These are phyloP conservation scores for Rhynchotus rufescens DNA, from an alignment of 2,797 vertebrate species.

Conservation along the genomic window DNA sequence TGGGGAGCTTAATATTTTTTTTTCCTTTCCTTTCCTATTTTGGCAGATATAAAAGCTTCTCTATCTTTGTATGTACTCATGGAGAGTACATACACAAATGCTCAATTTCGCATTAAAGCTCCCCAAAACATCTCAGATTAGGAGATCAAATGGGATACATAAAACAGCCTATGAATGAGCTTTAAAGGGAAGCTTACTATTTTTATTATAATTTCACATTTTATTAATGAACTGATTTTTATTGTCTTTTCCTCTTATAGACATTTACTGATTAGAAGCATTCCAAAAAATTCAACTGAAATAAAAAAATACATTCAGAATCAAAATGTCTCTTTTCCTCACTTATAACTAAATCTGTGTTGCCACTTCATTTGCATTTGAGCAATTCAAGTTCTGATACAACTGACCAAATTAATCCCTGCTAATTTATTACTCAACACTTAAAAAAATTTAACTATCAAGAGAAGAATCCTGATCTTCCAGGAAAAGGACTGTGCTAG, in stretches of 20 bases:
- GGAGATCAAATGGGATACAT: neutral
- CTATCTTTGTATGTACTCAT: neutral
- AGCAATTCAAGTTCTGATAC: neutral
- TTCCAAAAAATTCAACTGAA: neutral
- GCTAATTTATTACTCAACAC: neutral
- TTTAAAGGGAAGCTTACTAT: neutral
- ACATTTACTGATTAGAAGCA: neutral
- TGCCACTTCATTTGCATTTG: neutral
- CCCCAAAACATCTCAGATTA: neutral
- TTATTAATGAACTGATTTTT: neutral
- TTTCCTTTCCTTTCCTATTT: too few species aligned
- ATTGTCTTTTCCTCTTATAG: neutral
- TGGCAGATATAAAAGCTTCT: neutral
- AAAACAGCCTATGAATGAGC: neutral
- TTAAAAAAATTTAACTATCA: neutral
- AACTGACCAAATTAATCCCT: neutral
- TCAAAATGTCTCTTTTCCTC: neutral
- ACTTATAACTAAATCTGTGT: neutral
- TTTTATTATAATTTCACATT: neutral
- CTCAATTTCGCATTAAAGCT: neutral
- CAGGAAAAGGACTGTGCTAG: conserved; percentile 6
- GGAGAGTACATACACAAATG: neutral
- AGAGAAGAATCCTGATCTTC: neutral
- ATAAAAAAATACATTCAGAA: neutral
- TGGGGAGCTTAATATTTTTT: neutral